These are phyloP conservation scores for Varanus salvator DNA, from an alignment of 2,113 vertebrate genomes.

Conservation along the genomic window DNA sequence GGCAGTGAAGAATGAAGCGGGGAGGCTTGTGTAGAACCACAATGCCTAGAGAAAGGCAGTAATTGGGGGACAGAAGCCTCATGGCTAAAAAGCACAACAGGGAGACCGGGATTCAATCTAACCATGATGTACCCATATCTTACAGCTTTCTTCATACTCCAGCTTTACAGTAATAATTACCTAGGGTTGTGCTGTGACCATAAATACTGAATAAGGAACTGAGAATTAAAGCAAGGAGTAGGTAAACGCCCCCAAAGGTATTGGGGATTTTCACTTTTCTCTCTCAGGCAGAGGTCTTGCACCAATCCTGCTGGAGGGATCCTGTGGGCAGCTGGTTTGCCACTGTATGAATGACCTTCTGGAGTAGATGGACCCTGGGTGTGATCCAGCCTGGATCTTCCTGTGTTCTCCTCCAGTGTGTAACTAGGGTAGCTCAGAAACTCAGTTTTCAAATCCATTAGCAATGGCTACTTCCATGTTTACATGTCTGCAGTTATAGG, in stretches of 20 bases:
- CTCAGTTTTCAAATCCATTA: too few relatives aligned
- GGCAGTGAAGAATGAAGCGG: constrained; percentile 14
- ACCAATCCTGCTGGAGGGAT: too few relatives aligned
- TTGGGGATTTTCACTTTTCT: too few relatives aligned
- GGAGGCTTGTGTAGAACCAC: constrained; percentile 43
- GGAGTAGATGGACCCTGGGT: too few relatives aligned
- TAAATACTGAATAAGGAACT: neutral
- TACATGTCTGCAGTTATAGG: too few relatives aligned
- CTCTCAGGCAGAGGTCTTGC: too few relatives aligned
- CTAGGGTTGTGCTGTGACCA: neutral
- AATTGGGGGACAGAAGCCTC: neutral
- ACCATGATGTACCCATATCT: accelerated
- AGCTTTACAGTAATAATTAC: neutral
- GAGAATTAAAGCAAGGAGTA: neutral
- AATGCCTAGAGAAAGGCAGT: neutral
- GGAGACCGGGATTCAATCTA: neutral
- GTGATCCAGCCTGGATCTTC: too few relatives aligned
- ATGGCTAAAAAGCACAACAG: neutral
- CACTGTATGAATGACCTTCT: too few relatives aligned
- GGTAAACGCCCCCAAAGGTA: neutral
- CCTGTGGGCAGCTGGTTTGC: too few relatives aligned
- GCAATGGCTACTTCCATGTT: neutral
- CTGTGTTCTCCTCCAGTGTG: too few relatives aligned
- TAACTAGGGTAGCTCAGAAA: neutral
- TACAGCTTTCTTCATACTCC: neutral